Percentiles rank a stretch among this genome's conserved stretches.
Conservation (phyloP, 2,113 vertebrate species). For the Dendrocopos noguchii region DNA sequence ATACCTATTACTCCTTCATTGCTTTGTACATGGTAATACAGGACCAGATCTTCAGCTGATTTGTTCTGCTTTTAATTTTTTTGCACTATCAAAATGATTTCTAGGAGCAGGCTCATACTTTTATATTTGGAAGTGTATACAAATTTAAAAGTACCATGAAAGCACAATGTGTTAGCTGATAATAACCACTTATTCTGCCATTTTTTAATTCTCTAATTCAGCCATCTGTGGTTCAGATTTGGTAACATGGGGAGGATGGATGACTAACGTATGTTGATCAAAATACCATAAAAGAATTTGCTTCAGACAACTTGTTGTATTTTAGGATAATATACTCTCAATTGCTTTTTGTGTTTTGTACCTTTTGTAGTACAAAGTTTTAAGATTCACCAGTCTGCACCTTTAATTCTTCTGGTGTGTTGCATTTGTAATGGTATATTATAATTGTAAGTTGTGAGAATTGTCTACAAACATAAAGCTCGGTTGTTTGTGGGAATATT, state of each 20-base stretch:
- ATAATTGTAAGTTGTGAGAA: neutral
- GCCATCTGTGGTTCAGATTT: neutral
- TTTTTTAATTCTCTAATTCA: neutral
- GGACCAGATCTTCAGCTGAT: neutral
- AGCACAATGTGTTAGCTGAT: neutral
- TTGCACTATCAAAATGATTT: neutral
- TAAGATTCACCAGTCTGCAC: neutral
- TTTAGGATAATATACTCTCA: neutral
- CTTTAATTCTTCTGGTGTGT: neutral
- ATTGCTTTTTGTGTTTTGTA: neutral
- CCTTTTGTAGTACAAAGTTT: neutral
- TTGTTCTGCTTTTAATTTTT: neutral
- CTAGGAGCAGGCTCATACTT: neutral
- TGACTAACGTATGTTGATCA: neutral
- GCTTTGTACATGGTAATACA: neutral
- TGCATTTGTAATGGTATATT: neutral
- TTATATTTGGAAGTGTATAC: neutral
- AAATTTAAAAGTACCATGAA: neutral
- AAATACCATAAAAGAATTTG: neutral
- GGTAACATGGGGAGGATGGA: neutral
- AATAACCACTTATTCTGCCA: neutral
- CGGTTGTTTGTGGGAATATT: neutral
- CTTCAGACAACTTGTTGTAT: neutral
- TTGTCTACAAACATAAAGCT: neutral
- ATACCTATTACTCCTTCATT: neutral